Evolutionary conservation across 2,797 vertebrate species (phyloP).

Genomic region (Enoplosus armatus): DNA sequence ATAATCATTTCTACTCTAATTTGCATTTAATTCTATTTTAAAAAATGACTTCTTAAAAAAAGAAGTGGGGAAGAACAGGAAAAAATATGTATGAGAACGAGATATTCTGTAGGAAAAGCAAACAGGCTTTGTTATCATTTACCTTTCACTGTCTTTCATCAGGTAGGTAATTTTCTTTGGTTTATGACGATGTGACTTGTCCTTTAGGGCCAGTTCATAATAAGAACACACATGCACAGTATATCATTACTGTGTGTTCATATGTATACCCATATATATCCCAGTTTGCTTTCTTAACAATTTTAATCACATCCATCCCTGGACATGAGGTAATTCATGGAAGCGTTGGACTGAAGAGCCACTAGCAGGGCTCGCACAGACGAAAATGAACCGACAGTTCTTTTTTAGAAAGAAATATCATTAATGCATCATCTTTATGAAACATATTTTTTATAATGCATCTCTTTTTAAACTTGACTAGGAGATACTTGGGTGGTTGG

Average conservation of each 20-base stretch:
- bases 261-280: background rate
- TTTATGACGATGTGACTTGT: constrained; percentile 7
- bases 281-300: background rate
- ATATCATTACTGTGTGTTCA: background rate
- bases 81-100: constrained; percentile 51
- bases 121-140: constrained; percentile 48
- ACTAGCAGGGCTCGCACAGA: too few relatives aligned
- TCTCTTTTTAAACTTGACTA: too few relatives aligned
- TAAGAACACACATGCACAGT: background rate
- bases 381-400: too few relatives aligned
- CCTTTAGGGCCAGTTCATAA: background rate
- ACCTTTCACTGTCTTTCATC: constrained; percentile 35
- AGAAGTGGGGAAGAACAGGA: constrained; percentile 46
- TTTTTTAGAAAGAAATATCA: too few relatives aligned
- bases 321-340: too few relatives aligned
- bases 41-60: constrained; percentile 74
- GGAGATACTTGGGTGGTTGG: too few relatives aligned
- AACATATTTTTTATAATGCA: too few relatives aligned
- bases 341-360: too few relatives aligned
- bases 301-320: background rate
- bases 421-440: too few relatives aligned
- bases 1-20: constrained; percentile 84
- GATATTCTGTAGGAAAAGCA: constrained; percentile 45
- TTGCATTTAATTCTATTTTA: constrained; percentile 87
- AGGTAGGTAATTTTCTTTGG: constrained; percentile 29